Evolutionary conservation across 2,113 vertebrate species (phyloP), one percentile per base, ranked within the genome.

Genomic region (Zingel zingel): DNA sequence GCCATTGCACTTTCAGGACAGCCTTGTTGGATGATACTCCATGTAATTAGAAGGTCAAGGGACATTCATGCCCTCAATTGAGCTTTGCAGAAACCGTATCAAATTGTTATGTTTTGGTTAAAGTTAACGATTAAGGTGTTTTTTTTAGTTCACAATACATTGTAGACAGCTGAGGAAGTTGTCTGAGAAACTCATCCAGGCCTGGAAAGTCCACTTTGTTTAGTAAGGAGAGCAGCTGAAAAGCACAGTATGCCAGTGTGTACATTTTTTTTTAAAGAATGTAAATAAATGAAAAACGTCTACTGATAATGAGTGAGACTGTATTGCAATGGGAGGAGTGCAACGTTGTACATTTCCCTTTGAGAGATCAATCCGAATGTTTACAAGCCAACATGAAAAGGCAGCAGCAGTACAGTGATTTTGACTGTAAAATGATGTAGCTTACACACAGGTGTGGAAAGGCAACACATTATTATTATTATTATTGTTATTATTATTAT

Each of bases 201-300:
- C 30, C 18, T n/a, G 30, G 6, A 57, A 45, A 45, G 54, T n/a
- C 15, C 25, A 25, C 6, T 21, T 47, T 59, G 47, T 19, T 25
- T 8, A 23, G 54, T 0, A 30, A 50, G 30, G 25, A 74, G 33
- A 72, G 59, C 7, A 72, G 21, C 25, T 74, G 39, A n/a, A 74
- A 30, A 64, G 13, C 53, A 65, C 14, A 19, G 39, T 11, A 11
- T 43, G 48, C 19, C 5, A 53, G 9, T 9, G 33, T 90, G 88
- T 83, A 85, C 65, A 90, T 89, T 69, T 10, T 47, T 39, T 67
- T 89, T 79, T n/a, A 67, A 85, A 56, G 53, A 84, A 78, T 86
- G 70, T 75, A 63, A 84, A 82, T 80, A 73, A 82, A 84, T 43
- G 4, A 83, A 62, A 74, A 53, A 72, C 57, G 57, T 71, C 7